Percentiles rank a stretch among this genome's conserved stretches.
Evolutionary conservation across 2,113 vertebrate species (phyloP).

Genomic region (Orthonyx spaldingii): DNA sequence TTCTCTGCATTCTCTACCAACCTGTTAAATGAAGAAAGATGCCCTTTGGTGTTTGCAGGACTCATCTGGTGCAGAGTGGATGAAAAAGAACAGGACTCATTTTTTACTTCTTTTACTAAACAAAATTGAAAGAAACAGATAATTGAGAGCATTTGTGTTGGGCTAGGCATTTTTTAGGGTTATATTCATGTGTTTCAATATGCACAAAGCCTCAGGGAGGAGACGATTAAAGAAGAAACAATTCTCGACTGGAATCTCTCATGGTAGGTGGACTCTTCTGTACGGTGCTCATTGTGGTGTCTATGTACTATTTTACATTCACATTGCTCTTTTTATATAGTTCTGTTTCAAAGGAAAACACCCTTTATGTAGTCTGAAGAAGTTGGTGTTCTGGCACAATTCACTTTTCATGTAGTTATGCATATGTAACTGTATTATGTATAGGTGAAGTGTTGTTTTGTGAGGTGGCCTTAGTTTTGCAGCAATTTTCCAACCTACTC

Average conservation of each 20-base stretch:
- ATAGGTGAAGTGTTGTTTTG: neutral
- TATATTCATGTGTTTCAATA: neutral
- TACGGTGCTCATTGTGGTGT: neutral
- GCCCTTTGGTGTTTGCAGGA: neutral
- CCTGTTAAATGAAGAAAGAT: neutral
- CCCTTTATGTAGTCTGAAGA: neutral
- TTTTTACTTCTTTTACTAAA: neutral
- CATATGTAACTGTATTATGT: rapidly evolving
- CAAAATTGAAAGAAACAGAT: neutral
- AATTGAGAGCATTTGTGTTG: neutral
- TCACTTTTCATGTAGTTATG: neutral
- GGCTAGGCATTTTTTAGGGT: neutral
- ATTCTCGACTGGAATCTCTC: neutral
- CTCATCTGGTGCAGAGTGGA: neutral
- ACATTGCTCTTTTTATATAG: neutral
- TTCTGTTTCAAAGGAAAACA: neutral
- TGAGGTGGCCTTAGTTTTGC: neutral
- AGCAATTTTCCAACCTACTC: neutral
- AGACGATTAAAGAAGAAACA: neutral
- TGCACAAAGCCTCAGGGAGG: neutral
- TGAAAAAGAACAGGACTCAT: neutral
- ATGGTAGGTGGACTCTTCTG: slow-evolving; percentile 14
- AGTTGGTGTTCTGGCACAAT: neutral
- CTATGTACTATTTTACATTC: neutral
- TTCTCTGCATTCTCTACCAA: neutral